Evolutionary conservation across 2,113 vertebrate genomes (phyloP).

Genomic region (Lophochroa leadbeateri): DNA sequence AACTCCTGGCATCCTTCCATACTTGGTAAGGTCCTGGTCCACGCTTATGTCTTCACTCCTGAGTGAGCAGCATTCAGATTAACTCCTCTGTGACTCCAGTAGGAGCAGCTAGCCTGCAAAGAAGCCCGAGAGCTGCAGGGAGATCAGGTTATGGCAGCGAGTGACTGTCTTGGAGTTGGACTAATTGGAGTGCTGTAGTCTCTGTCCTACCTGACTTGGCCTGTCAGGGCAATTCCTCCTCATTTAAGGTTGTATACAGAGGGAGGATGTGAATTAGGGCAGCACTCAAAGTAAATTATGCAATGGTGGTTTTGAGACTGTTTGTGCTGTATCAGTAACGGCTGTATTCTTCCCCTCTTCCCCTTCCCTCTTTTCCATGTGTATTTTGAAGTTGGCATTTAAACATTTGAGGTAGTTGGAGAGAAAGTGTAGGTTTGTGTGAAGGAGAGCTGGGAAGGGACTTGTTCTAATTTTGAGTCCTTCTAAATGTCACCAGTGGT

Average conservation of each 20-base stretch:
- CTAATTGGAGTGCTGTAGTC: not conserved
- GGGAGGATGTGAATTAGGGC: not conserved
- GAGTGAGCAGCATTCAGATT: not conserved
- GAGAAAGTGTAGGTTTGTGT: not conserved
- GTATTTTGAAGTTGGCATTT: not conserved
- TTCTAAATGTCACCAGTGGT: not conserved
- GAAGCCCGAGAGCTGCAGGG: not conserved
- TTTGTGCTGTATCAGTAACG: not conserved
- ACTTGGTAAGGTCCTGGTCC: not conserved
- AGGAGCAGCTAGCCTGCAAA: not conserved
- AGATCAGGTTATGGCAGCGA: not conserved
- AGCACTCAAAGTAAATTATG: not conserved
- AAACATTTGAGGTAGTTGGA: not conserved
- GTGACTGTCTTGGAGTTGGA: not conserved
- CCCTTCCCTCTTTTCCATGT: rapidly evolving
- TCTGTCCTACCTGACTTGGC: not conserved
- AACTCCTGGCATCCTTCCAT: not conserved
- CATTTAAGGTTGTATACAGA: not conserved
- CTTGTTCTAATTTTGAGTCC: not conserved
- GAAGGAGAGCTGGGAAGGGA: not conserved
- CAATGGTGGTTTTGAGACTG: not conserved
- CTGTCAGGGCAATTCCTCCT: not conserved
- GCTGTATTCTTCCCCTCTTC: not conserved
- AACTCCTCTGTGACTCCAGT: not conserved
- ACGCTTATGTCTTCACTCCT: not conserved